phyloP scores from a whole-genome alignment of 2,113 vertebrate genomes.

The Leucoraja erinaceus region DNA sequence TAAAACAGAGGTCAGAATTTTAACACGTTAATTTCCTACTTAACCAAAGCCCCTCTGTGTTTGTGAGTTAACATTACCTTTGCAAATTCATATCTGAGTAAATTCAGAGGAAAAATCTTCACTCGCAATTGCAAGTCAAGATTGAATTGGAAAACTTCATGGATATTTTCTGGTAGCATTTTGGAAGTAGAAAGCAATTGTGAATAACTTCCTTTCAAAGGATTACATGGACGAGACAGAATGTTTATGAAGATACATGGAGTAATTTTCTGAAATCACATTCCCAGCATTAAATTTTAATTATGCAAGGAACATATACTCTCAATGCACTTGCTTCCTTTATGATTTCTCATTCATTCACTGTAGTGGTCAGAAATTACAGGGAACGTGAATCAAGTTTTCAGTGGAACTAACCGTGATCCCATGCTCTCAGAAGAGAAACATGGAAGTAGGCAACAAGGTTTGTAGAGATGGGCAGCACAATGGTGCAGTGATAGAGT shows the following conservation, averaged over 20 bases:
- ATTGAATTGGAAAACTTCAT: neutral
- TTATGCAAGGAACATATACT: neutral
- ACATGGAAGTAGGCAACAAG: neutral
- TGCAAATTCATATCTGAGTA: neutral
- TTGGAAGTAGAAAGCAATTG: neutral
- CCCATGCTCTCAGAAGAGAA: no score
- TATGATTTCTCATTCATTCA: neutral
- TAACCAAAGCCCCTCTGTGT: neutral
- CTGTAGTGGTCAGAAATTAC: neutral
- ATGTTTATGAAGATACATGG: neutral
- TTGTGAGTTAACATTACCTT: neutral
- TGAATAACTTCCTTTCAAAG: neutral
- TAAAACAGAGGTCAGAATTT: neutral
- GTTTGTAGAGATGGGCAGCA: neutral
- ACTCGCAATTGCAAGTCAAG: neutral
- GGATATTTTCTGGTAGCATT: neutral
- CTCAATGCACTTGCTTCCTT: neutral
- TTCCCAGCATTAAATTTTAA: neutral
- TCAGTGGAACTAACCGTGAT: neutral
- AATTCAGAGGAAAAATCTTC: neutral
- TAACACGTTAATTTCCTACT: neutral
- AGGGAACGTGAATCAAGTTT: neutral
- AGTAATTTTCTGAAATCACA: neutral
- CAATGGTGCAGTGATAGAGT: no score
- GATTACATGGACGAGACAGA: neutral